Evolutionary conservation across 2,113 vertebrate species (phyloP), one percentile per base, ranked within the genome.

Genomic region (Argyrosomus japonicus): DNA sequence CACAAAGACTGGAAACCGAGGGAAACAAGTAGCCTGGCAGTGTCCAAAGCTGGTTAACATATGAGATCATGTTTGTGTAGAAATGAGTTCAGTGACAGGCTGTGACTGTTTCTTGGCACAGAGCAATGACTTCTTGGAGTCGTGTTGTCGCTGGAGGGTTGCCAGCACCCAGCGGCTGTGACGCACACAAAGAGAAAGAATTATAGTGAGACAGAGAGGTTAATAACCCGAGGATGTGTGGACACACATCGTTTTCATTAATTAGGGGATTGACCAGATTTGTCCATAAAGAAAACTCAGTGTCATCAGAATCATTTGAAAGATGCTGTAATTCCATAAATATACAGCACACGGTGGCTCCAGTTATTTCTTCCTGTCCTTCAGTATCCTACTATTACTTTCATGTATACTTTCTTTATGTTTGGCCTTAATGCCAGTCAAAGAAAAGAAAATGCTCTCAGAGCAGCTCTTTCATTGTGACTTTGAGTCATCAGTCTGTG

Each of bases 381-480:
- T 21, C 11, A 21, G 14, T 32, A 25, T n/a, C 36, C 3, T 21
- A 0, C 3, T 15, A 0, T 27, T 12, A n/a, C 58, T 27, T 64
- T 40, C 1, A 40, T 40, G 8, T 21, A 21, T 56, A 18, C n/a
- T 10, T 29, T 36, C 23, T 67, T 12, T 50, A 1, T 18, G 29
- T 32, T 61, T 9, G 47, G 63, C 13, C 8, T n/a, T 48, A 45
- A 76, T 5, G 21, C 2, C 17, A 23, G 4, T 58, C 15, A 43
- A 43, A 54, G 21, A 21, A 73, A 58, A 40, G 23, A 5, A 15
- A 57, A 36, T 27, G 17, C 54, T 63, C 11, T 48, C 56, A 45
- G 47, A 56, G 19, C n/a, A 29, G 23, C n/a, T 43, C 70, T 91
- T 87, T 88, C 70, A 64, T 56, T 85, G 82, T 75, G 87, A 89